phyloP scores from a whole-genome alignment of 2,888 invertebrate genomes.

The Amblyjoppa proteus region DNA sequence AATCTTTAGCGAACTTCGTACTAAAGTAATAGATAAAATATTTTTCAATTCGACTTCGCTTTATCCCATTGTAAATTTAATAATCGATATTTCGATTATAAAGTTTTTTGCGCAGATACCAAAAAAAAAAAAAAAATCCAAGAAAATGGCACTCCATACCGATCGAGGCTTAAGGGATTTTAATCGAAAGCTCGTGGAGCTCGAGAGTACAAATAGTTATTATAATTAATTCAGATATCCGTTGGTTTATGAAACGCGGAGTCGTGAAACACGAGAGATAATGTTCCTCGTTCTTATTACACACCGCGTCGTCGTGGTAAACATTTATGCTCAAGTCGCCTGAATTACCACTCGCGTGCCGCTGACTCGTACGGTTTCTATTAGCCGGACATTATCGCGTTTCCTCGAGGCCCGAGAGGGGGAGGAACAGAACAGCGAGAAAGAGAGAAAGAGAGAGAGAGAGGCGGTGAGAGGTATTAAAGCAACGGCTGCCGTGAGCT shows the following conservation, averaged over 20 bases:
- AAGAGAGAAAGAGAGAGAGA: constrained; percentile 24
- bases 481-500: constrained; percentile 23
- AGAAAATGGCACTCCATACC: not conserved
- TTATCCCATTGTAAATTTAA: not conserved
- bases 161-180: not conserved
- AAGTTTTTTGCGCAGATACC: not conserved
- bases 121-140: not conserved
- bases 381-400: constrained; percentile 68
- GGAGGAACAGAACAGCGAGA: constrained; percentile 25
- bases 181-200: not conserved
- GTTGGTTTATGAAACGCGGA: constrained; percentile 42
- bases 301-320: constrained; percentile 29
- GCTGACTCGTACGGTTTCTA: constrained; percentile 69
- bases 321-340: constrained; percentile 65
- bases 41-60: no score
- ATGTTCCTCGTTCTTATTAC: constrained; percentile 62
- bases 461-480: constrained; percentile 30
- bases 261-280: constrained; percentile 48
- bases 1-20: not conserved
- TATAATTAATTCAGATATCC: constrained; percentile 63
- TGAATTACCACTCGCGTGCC: constrained; percentile 70
- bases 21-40: not conserved
- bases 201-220: constrained; percentile 23
- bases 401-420: constrained; percentile 27
- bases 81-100: not conserved